These are phyloP conservation scores for Prosopocoilus inquinatus DNA, from an alignment of 2,888 invertebrate genomes.

Conservation along the genomic window DNA sequence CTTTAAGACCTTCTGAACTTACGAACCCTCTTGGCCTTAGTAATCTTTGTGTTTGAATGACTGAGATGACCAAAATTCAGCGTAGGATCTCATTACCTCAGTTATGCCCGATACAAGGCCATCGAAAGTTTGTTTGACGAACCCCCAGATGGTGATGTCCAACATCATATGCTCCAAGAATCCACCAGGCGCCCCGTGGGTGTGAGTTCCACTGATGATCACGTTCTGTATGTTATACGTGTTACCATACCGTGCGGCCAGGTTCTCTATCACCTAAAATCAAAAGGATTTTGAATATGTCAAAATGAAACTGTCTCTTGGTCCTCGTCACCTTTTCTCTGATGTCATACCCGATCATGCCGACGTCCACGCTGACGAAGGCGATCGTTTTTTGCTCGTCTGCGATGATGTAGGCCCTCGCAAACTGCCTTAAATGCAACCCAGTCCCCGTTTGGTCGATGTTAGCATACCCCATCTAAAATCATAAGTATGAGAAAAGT, in stretches of 20 bases:
- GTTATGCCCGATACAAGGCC: constrained; percentile 69
- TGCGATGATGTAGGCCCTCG: constrained; percentile 81
- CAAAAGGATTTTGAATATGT: not conserved
- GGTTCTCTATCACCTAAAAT: constrained; percentile 68
- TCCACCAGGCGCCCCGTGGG: constrained; percentile 87
- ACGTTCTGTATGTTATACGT: constrained; percentile 78
- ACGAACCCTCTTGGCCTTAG: too few species aligned
- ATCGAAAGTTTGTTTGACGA: constrained; percentile 66
- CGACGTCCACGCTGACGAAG: constrained; percentile 82
- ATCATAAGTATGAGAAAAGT: constrained; percentile 7
- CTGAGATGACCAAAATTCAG: too few species aligned
- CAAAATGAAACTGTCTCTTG: too few species aligned
- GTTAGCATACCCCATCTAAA: constrained; percentile 91
- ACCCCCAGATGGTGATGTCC: constrained; percentile 83
- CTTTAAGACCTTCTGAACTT: too few species aligned
- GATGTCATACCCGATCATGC: constrained; percentile 82
- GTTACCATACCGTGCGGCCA: constrained; percentile 65
- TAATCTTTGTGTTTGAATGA: too few species aligned
- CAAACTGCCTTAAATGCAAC: constrained; percentile 82
- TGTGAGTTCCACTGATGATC: constrained; percentile 87
- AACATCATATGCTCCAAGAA: constrained; percentile 85
- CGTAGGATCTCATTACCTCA: constrained; percentile 57
- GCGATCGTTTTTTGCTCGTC: constrained; percentile 67
- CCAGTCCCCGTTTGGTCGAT: constrained; percentile 79
- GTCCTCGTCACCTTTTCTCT: constrained; percentile 68